Conservation (phyloP, 2,888 invertebrate species). For the Rotaria sp. region DNA sequence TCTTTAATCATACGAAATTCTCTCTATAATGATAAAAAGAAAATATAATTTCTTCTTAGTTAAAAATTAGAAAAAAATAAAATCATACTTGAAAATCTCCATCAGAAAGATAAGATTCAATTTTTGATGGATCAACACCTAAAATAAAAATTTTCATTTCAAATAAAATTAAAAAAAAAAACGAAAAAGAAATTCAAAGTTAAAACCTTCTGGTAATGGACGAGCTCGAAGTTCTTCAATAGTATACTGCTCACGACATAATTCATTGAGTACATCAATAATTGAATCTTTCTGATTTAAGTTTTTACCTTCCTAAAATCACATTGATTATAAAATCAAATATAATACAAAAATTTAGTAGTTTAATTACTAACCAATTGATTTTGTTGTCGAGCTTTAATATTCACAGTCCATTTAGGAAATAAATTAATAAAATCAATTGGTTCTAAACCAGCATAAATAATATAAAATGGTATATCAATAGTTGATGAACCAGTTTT, state of each 20-base stretch:
- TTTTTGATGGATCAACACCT: conserved; percentile 73
- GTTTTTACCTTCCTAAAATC: conserved; percentile 45
- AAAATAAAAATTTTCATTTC: neutral
- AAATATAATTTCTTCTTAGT: neutral
- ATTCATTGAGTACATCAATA: neutral
- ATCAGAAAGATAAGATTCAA: conserved; percentile 75
- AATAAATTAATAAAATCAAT: conserved; percentile 74
- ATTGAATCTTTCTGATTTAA: conserved; percentile 20
- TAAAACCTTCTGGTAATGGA: conserved; percentile 73
- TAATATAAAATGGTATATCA: conserved; percentile 47
- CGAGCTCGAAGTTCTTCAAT: conserved; percentile 71
- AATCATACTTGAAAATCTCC: conserved; percentile 64
- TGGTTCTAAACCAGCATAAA: conserved; percentile 84
- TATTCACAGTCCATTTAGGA: conserved; percentile 71
- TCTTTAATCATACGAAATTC: conserved; percentile 71
- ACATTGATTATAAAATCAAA: neutral
- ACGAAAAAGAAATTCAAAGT: neutral
- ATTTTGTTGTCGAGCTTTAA: conserved; percentile 71
- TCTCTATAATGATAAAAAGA: conserved; percentile 58
- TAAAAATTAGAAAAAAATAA: neutral
- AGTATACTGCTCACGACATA: conserved; percentile 60
- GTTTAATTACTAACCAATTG: conserved; percentile 62
- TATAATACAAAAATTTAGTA: neutral
- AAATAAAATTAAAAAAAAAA: too few relatives aligned
- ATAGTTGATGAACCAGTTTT: neutral